phyloP scores from a whole-genome alignment of 1,140 invertebrate genomes.

The Trinorchestia longiramus region DNA sequence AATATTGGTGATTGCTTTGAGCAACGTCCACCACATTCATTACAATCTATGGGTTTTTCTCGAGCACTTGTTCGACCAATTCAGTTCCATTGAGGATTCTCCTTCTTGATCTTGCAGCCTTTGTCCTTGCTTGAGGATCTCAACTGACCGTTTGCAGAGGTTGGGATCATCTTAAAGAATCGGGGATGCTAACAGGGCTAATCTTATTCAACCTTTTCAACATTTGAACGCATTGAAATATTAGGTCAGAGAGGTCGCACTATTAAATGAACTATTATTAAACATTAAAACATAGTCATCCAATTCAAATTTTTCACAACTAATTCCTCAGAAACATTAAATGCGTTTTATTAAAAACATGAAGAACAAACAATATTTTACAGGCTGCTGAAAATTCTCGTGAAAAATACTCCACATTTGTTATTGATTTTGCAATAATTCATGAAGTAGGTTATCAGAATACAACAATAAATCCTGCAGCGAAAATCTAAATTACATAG shows the following conservation, averaged over 20 bases:
- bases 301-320: background rate
- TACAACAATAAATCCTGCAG: background rate
- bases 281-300: no score
- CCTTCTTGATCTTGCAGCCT: conserved; percentile 34
- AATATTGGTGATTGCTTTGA: conserved; percentile 41
- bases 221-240: background rate
- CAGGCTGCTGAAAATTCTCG: background rate
- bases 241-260: background rate
- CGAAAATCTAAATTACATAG: background rate
- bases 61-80: conserved; percentile 32
- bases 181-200: background rate
- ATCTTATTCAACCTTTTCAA: background rate
- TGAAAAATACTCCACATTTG: background rate
- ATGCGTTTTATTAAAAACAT: no score
- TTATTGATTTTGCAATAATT: background rate
- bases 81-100: background rate
- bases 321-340: background rate
- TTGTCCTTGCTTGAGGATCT: conserved; percentile 37
- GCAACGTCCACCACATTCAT: conserved; percentile 37
- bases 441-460: background rate
- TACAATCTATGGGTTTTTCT: conserved; percentile 15
- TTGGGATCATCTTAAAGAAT: background rate
- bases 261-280: no score
- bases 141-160: conserved; percentile 29
- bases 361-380: background rate